Conservation (phyloP, 2,797 vertebrate genomes). For the Neomorphus geoffroyi region DNA sequence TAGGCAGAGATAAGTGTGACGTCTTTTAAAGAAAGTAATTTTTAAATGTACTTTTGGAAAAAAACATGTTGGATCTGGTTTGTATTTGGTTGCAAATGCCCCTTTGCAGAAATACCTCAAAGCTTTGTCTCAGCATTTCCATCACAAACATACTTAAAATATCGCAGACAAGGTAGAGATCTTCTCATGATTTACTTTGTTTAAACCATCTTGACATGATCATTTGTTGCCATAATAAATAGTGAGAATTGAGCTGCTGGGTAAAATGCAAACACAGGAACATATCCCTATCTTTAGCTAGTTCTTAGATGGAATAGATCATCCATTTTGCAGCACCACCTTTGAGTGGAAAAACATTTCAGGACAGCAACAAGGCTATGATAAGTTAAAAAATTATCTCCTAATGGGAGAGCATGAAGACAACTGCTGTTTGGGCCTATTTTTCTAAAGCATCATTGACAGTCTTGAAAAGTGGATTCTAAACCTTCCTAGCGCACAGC, state of each 20-base stretch:
- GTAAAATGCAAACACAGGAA: slow-evolving; percentile 8
- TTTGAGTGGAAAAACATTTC: not conserved
- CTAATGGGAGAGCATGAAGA: not conserved
- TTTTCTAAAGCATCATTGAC: not conserved
- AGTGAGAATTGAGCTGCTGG: slow-evolving; percentile 13
- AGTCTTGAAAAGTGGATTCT: not conserved
- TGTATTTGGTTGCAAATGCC: not conserved
- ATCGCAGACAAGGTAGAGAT: slow-evolving; percentile 14
- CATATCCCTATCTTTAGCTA: not conserved
- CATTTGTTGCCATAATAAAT: slow-evolving; percentile 47
- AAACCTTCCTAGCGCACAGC: not conserved
- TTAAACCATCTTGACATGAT: slow-evolving; percentile 38
- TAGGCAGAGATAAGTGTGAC: not conserved
- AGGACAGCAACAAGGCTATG: not conserved
- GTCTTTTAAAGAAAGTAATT: not conserved
- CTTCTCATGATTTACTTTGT: slow-evolving; percentile 25
- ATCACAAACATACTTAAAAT: slow-evolving; percentile 13
- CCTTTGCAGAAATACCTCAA: not conserved
- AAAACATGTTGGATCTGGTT: not conserved
- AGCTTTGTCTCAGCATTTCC: slow-evolving; percentile 5
- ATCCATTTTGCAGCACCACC: not conserved
- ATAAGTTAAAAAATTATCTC: not conserved
- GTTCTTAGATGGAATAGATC: not conserved
- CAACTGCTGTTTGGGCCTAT: not conserved
- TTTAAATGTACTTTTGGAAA: not conserved